Evolutionary conservation across 92 coral and sea anemone species (phyloP).

Genomic region (Porites rus): DNA sequence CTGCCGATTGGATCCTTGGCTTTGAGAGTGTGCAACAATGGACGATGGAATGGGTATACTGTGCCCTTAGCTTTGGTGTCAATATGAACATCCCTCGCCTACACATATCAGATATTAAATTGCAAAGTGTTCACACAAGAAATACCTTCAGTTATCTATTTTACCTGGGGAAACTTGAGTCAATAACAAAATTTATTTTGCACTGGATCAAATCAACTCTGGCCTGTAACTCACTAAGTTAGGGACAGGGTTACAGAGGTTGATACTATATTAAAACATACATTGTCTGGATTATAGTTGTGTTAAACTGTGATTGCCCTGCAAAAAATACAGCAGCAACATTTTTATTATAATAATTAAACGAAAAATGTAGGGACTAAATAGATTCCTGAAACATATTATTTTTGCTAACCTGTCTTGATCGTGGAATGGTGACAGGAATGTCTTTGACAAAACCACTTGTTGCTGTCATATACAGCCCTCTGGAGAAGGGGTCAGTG

Average conservation of each 20-base stretch:
- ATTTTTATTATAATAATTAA: background rate
- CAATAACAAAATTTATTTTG: no score
- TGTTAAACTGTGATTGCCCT: no score
- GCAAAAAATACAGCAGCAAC: background rate
- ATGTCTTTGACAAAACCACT: conserved; percentile 98
- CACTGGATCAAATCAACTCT: no score
- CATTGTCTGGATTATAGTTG: no score
- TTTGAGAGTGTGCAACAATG: conserved; percentile 84
- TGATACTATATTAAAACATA: no score
- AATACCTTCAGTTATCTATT: background rate
- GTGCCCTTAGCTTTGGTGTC: conserved; percentile 86
- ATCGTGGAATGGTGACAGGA: conserved; percentile 94
- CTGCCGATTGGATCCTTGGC: conserved; percentile 91
- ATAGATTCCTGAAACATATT: no score
- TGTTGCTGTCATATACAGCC: conserved; percentile 79
- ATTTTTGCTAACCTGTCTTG: conserved; percentile 68
- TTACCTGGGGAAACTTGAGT: no score
- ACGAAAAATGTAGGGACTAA: no score
- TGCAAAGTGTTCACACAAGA: background rate
- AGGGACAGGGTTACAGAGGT: no score
- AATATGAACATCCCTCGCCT: conserved; percentile 83
- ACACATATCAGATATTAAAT: no score
- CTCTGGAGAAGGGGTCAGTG: conserved; percentile 87
- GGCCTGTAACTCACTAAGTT: no score
- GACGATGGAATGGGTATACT: conserved; percentile 81